Base-by-base conservation (phyloP, 2,797 vertebrate species). In the Acrocephalus scirpaceus region DNA sequence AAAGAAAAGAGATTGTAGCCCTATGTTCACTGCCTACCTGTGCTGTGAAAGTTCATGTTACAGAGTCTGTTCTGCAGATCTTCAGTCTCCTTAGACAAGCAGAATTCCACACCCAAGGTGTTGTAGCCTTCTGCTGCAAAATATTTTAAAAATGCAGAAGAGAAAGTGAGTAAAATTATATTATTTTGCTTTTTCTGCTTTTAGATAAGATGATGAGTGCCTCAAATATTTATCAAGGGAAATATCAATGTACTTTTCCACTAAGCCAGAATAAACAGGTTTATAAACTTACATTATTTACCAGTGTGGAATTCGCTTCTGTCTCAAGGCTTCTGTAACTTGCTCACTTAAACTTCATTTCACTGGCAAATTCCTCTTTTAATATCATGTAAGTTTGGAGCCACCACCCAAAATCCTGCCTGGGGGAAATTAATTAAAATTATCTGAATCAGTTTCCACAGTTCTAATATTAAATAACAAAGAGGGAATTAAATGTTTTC, bases 211-310 rank as follows among this genome's bases (percentile, higher is more conserved):
- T 36, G 9, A 56, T 48, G 30, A 61, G 10, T 26, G 60, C 26
- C 19, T 72, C 38, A 84, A 90, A 83, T 82, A 72, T 57, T 88
- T 84, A 60, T 85, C 56, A 70, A 57, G 32, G 38, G 57, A 93
- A 93, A 93, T 92, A 91, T 69, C 29, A 72, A 57, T 13, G 12
- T 53, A 25, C 8, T 88, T 95, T 97, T 66, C 57, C n/a, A 44
- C 50, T 72, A 94, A 91, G 61, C 32, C n/a, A 92, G 27, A 94
- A 92, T 38, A 84, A 92, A 51, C 13, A 76, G 13, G 20, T 89
- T 95, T 95, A 76, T 88, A 97, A 96, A 76, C 17, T 80, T 80
- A 80, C 29, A 61, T 72, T 95, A 88, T 95, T 96, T 96, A 88
- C 45, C 44, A 86, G n/a, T 69, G 58, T 73, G 50, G 69, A 95